Conservation (phyloP, 2,888 invertebrate species). For the Muschampia plurimacula region DNA sequence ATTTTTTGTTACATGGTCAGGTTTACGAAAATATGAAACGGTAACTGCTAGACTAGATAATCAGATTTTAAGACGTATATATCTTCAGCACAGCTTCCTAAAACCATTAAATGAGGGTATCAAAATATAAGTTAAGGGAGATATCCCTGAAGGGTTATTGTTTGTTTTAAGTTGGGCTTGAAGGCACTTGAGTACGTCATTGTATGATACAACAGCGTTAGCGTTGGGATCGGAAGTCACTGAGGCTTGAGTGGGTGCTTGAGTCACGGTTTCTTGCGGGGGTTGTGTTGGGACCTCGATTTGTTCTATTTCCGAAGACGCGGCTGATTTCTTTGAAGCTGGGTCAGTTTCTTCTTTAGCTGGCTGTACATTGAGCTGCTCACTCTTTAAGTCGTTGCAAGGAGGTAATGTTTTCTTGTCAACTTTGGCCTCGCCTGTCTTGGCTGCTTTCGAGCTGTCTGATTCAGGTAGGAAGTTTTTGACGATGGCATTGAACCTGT, state of each 20-base stretch:
- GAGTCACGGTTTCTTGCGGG: conserved; percentile 31
- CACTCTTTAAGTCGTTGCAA: conserved; percentile 61
- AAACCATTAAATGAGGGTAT: conserved; percentile 58
- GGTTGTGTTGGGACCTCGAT: conserved; percentile 39
- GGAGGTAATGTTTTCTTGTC: conserved; percentile 47
- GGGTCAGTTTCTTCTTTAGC: conserved; percentile 37
- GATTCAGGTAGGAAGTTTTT: conserved; percentile 64
- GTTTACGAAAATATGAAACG: conserved; percentile 17
- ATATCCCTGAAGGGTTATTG: conserved; percentile 49
- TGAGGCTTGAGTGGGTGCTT: conserved; percentile 32
- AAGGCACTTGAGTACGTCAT: conserved; percentile 69
- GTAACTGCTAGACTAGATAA: conserved; percentile 29
- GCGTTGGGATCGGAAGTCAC: conserved; percentile 38
- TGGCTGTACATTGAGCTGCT: conserved; percentile 52
- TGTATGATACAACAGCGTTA: conserved; percentile 56
- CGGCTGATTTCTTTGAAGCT: conserved; percentile 34
- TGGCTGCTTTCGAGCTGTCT: conserved; percentile 38
- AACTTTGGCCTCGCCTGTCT: conserved; percentile 38
- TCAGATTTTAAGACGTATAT: background rate
- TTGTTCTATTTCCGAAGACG: conserved; percentile 33
- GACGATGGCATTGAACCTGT: conserved; percentile 76
- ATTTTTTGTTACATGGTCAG: conserved; percentile 19
- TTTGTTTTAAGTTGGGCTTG: conserved; percentile 59
- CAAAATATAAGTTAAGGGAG: conserved; percentile 72
- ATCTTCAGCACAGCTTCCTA: conserved; percentile 54